Percentiles rank a stretch among this genome's conserved stretches.
Evolutionary conservation across 2,888 invertebrate species (phyloP).

Genomic region (Hofmannophila pseudospretella): DNA sequence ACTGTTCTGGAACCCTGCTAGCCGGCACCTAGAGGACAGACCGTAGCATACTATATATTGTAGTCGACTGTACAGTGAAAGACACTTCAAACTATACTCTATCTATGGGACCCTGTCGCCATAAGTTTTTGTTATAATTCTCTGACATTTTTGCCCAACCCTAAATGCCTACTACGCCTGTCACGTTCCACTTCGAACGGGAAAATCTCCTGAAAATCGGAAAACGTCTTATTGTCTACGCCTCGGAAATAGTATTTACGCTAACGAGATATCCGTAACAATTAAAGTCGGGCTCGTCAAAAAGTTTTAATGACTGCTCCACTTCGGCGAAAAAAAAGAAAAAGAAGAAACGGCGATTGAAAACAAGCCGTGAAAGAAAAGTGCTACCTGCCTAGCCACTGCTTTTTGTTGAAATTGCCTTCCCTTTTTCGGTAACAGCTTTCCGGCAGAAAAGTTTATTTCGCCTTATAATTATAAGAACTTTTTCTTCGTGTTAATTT

Average conservation of each 20-base stretch:
- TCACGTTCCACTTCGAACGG: neutral
- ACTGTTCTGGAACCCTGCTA: too few relatives aligned
- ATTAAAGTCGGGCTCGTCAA: conserved; percentile 55
- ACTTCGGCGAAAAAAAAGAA: conserved; percentile 34
- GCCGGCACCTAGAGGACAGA: too few relatives aligned
- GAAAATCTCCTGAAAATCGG: conserved; percentile 1
- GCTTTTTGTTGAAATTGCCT: conserved; percentile 25
- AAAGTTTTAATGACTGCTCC: conserved; percentile 67
- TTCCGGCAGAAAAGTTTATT: conserved; percentile 18
- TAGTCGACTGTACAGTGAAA: too few relatives aligned
- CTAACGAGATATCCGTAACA: conserved; percentile 60
- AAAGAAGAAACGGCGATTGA: conserved; percentile 43
- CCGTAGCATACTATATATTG: too few relatives aligned
- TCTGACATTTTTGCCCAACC: too few relatives aligned
- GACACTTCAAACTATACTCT: too few relatives aligned
- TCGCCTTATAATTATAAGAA: conserved; percentile 36
- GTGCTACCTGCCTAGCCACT: conserved; percentile 24
- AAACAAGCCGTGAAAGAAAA: conserved; percentile 38
- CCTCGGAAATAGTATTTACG: conserved; percentile 22
- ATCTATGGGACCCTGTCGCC: too few relatives aligned
- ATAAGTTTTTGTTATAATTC: too few relatives aligned
- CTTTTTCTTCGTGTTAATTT: conserved; percentile 34
- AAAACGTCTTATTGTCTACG: conserved; percentile 9
- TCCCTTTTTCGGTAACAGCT: conserved; percentile 26
- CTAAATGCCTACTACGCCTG: too few relatives aligned